Evolutionary conservation across 2,888 invertebrate genomes (phyloP).

Genomic region (Carterocephalus palaemon): DNA sequence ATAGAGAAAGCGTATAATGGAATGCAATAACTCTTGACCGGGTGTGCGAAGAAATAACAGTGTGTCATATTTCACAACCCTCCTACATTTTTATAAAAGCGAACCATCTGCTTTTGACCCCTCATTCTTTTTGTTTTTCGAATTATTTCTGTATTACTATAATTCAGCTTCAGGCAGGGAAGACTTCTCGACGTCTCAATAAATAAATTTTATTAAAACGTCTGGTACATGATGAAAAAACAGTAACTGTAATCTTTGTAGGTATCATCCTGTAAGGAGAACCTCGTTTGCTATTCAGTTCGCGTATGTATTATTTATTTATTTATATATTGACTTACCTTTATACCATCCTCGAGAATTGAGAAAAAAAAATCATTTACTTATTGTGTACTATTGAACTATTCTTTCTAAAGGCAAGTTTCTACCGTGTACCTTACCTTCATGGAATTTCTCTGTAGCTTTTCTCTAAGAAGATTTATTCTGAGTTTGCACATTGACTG

Average conservation of each 20-base stretch:
- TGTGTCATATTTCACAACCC: conserved; percentile 79
- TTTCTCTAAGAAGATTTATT: conserved; percentile 23
- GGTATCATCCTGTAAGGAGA: too few relatives aligned
- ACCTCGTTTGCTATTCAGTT: too few relatives aligned
- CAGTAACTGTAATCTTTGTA: too few relatives aligned
- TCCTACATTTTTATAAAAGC: conserved; percentile 79
- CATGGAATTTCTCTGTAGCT: conserved; percentile 16
- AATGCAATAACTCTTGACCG: conserved; percentile 80
- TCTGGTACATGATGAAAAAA: too few relatives aligned
- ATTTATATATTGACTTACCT: not conserved
- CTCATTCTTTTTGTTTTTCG: conserved; percentile 77
- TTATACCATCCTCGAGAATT: conserved; percentile 8
- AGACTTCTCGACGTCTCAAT: conserved; percentile 10
- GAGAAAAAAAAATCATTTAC: conserved; percentile 5
- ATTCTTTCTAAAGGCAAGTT: conserved; percentile 21
- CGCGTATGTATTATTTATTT: too few relatives aligned
- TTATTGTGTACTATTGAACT: conserved; percentile 16
- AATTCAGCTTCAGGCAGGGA: conserved; percentile 29
- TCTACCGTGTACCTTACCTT: conserved; percentile 18
- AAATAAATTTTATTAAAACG: not conserved
- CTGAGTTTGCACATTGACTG: conserved; percentile 23
- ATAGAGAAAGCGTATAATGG: conserved; percentile 78
- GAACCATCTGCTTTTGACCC: conserved; percentile 79
- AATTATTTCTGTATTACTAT: conserved; percentile 74
- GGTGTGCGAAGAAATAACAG: conserved; percentile 79